Evolutionary conservation across 2,888 invertebrate genomes (phyloP), one percentile per base, ranked within the genome.

Genomic region (Netelia inedita): DNA sequence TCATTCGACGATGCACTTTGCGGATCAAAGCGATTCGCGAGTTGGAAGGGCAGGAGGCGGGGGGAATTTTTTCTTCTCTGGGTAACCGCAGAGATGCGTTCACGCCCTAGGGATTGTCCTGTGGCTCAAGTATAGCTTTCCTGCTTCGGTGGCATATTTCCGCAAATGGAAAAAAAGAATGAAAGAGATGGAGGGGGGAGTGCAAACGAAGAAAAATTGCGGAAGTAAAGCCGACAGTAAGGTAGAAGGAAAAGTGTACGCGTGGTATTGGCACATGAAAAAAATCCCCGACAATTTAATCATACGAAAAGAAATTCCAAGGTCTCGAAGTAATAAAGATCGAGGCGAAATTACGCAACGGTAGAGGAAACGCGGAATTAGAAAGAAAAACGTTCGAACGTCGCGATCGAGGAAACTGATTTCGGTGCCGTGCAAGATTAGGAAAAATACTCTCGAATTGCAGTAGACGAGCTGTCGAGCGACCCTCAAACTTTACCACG

Each of bases 1-100:
- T 78, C 78, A 78, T 82, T 66, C 59, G 59, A 66, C 50, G 71
- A 78, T 78, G 72, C 73, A 82, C 78, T 79, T 82, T 69, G 78
- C 68, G 53, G 66, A 82, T 82, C 82, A 73, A 82, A 79, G 82
- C 28, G 73, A 79, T 79, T 46, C 59, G 23, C 16, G 41, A 74
- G 66, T 5, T 14, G n/a, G 46, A 59, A 69, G 41, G 66, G n/a
- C n/a, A n/a, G n/a, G n/a, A n/a, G n/a, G n/a, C n/a, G n/a, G 41
- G 35, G 21, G n/a, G 41, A 41, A 50, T 6, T 5, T 61, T 11
- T 46, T 46, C 3, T 46, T 2, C 10, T 46, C 46, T 46, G 46
- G 46, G 14, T 46, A 46, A 46, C 46, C 11, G 14, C 46, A 46
- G 14, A 46, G 46, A 14, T 46, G 46, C 14, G 14, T 46, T 46